These are phyloP conservation scores for Drosophila mauritiana DNA, from an alignment of 1,140 invertebrate genomes.

Conservation along the genomic window DNA sequence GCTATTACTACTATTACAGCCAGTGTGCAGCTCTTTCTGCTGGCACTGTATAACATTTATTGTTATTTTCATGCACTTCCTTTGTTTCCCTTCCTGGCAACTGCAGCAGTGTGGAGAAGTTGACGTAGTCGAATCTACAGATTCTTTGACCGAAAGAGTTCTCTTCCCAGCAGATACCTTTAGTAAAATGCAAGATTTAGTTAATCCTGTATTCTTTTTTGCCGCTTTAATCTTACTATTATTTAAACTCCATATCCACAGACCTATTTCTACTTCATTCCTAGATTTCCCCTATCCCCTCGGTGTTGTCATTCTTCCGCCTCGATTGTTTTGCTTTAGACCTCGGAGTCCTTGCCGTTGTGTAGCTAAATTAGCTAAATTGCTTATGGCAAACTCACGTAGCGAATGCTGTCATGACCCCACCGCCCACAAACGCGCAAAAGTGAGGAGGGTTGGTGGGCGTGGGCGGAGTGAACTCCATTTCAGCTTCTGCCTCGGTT, in stretches of 20 bases:
- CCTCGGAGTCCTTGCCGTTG: conserved; percentile 46
- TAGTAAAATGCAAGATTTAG: no score
- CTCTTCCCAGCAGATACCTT: no score
- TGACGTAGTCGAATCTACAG: background rate
- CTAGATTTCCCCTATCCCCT: background rate
- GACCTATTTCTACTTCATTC: background rate
- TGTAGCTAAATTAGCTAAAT: conserved; percentile 76
- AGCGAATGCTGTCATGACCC: conserved; percentile 38
- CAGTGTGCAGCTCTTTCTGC: conserved; percentile 32
- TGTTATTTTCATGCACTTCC: conserved; percentile 45
- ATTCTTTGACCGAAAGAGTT: background rate
- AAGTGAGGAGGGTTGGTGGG: background rate
- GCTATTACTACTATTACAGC: conserved; percentile 19
- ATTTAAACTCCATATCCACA: no score
- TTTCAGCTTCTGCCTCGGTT: conserved; percentile 4
- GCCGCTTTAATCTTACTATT: background rate
- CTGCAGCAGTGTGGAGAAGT: background rate
- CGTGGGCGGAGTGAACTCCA: conserved; percentile 9
- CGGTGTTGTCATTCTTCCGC: conserved; percentile 61
- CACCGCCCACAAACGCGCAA: background rate
- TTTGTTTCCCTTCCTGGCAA: background rate
- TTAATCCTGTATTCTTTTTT: background rate
- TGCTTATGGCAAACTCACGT: conserved; percentile 81
- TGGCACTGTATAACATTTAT: conserved; percentile 40
- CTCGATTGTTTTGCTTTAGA: conserved; percentile 70